Evolutionary conservation across 2,888 invertebrate genomes (phyloP).

Genomic region (Drosophila paramelanica): DNA sequence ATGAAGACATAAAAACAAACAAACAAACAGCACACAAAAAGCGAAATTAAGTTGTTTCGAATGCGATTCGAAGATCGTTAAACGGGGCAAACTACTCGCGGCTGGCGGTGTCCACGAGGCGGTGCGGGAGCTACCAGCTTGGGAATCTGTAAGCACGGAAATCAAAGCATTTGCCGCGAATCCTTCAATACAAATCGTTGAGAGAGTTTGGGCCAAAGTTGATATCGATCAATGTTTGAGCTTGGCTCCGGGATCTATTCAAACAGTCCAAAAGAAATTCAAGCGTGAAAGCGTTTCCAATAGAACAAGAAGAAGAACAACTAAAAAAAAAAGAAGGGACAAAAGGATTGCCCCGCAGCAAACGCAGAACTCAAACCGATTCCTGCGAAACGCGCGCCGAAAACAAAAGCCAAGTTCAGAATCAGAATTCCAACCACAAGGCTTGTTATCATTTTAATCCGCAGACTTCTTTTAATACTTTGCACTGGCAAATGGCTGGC

Average conservation of each 20-base stretch:
- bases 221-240: slow-evolving; percentile 24
- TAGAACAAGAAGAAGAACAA: not conserved
- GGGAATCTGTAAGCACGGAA: not conserved
- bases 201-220: slow-evolving; percentile 12
- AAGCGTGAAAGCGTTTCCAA: slow-evolving; percentile 54
- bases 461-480: slow-evolving; percentile 6
- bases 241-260: slow-evolving; percentile 18
- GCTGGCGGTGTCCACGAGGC: not conserved
- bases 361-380: slow-evolving; percentile 9
- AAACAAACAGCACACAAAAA: slow-evolving; percentile 6
- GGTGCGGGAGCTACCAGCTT: slow-evolving; percentile 16
- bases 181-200: slow-evolving; percentile 26
- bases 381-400: slow-evolving; percentile 30
- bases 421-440: slow-evolving; percentile 32
- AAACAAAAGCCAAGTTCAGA: slow-evolving; percentile 33
- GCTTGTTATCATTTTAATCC: slow-evolving; percentile 81
- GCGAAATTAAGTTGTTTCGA: slow-evolving; percentile 70
- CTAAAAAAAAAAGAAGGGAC: not conserved
- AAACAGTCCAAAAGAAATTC: slow-evolving; percentile 42
- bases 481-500: not conserved
- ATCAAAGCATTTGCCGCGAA: slow-evolving; percentile 28
- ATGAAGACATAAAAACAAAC: slow-evolving; percentile 72
- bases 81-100: slow-evolving; percentile 1
- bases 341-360: slow-evolving; percentile 6
- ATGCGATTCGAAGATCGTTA: slow-evolving; percentile 43